Conservation (phyloP, 2,888 invertebrate genomes). For the Drosophila neonasuta region DNA sequence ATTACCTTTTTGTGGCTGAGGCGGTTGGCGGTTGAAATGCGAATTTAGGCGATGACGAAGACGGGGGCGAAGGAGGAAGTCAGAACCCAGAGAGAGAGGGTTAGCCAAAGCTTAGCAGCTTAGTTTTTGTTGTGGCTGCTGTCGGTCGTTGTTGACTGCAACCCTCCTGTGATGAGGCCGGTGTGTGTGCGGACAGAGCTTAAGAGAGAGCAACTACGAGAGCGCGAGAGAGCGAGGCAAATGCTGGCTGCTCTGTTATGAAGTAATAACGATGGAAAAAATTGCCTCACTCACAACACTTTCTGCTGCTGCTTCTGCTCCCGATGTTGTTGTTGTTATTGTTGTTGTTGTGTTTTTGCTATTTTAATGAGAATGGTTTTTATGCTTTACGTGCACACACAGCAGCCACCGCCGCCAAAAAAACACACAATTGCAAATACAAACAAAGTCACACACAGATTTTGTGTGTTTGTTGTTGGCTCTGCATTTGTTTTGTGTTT, state of each 20-base stretch:
- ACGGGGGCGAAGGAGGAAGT: neutral
- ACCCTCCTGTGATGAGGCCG: constrained; percentile 43
- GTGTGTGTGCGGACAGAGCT: constrained; percentile 19
- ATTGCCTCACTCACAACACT: constrained; percentile 45
- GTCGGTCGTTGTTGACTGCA: constrained; percentile 31
- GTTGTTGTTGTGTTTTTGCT: constrained; percentile 40
- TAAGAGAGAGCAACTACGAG: constrained; percentile 17
- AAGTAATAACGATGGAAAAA: constrained; percentile 65
- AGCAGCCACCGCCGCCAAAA: constrained; percentile 49
- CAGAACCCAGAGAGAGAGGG: constrained; percentile 16
- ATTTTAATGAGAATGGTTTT: constrained; percentile 50
- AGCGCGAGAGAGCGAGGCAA: constrained; percentile 17
- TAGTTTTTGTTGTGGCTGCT: constrained; percentile 31
- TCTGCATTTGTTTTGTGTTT: constrained; percentile 12
- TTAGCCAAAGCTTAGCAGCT: constrained; percentile 42
- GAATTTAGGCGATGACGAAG: neutral
- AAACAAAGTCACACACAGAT: constrained; percentile 35
- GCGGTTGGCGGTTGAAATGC: constrained; percentile 18
- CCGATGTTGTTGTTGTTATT: neutral
- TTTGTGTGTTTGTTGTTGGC: constrained; percentile 12
- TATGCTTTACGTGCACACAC: constrained; percentile 50
- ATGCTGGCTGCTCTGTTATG: constrained; percentile 55
- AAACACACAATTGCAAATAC: constrained; percentile 44
- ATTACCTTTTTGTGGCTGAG: constrained; percentile 54
- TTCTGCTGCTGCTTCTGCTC: constrained; percentile 15